Conservation (phyloP, 2,113 vertebrate species). For the Serilophus lunatus region DNA sequence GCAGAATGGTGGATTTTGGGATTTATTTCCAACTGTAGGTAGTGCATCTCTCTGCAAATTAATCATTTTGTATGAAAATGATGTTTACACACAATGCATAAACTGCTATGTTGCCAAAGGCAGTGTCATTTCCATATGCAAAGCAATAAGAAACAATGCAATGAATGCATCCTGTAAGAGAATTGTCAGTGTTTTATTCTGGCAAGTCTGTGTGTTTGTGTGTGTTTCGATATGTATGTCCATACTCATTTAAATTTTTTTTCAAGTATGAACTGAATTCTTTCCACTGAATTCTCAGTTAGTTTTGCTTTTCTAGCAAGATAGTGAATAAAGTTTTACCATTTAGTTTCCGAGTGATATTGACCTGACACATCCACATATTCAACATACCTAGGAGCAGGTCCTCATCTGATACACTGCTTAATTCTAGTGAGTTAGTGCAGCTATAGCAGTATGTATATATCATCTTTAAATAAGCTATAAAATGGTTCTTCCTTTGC, state of each 20-base stretch:
- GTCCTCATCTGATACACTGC: not conserved
- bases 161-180: not conserved
- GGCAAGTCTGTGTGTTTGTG: not conserved
- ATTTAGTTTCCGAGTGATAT: not conserved
- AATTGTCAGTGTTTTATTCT: not conserved
- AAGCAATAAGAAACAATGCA: not conserved
- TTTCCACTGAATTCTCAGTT: not conserved
- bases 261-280: not conserved
- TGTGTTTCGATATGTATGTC: not conserved
- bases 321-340: not conserved
- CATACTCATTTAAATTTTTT: not conserved
- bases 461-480: not conserved
- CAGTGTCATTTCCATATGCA: not conserved
- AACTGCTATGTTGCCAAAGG: not conserved
- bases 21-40: not conserved
- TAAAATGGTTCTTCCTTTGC: not conserved
- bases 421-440: not conserved
- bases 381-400: not conserved
- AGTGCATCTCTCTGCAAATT: not conserved
- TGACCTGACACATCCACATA: accelerated
- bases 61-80: not conserved
- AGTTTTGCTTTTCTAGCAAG: not conserved
- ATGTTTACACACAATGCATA: not conserved
- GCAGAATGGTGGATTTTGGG: not conserved
- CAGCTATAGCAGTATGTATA: not conserved